Percentiles rank a stretch among this genome's conserved stretches.
phyloP scores from a whole-genome alignment of 2,113 vertebrate species.

The Bambusicola thoracicus region DNA sequence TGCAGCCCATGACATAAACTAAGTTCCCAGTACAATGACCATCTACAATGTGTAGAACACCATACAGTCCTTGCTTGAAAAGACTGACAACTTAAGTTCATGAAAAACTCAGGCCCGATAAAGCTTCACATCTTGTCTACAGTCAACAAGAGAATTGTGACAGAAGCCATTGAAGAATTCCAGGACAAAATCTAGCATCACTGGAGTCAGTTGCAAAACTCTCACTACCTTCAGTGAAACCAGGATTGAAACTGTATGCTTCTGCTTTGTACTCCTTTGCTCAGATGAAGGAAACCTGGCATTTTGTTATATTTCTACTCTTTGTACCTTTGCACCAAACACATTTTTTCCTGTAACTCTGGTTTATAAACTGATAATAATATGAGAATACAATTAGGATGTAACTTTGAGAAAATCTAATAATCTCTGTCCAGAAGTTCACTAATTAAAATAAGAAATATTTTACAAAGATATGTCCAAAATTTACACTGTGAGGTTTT shows the following conservation, averaged over 20 bases:
- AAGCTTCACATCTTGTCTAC: not conserved
- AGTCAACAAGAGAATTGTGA: not conserved
- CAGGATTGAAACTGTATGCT: not conserved
- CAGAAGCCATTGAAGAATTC: not conserved
- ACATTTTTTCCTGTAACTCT: not conserved
- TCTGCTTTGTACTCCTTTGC: not conserved
- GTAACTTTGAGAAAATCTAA: not conserved
- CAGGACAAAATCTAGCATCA: not conserved
- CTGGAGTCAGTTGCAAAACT: not conserved
- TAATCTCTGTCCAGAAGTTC: not conserved
- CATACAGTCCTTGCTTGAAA: not conserved
- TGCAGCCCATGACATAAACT: not conserved
- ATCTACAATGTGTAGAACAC: not conserved
- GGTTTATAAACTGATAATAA: not conserved
- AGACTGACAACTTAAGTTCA: not conserved
- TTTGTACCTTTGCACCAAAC: not conserved
- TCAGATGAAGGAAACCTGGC: not conserved
- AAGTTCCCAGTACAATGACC: not conserved
- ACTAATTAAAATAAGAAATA: not conserved
- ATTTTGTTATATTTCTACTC: not conserved
- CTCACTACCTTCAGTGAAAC: not conserved
- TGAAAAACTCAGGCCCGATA: not conserved
- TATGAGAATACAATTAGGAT: not conserved
- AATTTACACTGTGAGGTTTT: not conserved
- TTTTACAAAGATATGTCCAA: not conserved